Base-by-base conservation (phyloP, 2,888 invertebrate genomes). In the Acholoe squamosa region DNA sequence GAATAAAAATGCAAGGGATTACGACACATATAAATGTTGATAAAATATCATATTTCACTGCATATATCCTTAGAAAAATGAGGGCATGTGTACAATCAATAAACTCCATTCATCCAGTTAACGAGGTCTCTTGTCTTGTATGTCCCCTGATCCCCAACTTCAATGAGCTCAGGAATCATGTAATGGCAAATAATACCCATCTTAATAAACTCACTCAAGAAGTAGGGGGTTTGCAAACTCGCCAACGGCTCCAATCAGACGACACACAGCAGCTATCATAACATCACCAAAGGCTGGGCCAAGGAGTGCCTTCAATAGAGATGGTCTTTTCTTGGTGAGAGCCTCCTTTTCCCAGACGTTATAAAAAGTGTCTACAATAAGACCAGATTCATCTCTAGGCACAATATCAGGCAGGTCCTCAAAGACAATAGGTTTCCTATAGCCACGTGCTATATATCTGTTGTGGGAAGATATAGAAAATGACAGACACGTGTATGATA, bases 171-270 rank as follows among this genome's bases (percentile, higher is more conserved):
- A n/a, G n/a, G n/a, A n/a, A n/a, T n/a, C n/a, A n/a, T n/a, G n/a
- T n/a, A n/a, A 1, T 61, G 61, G 19, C 61, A 61, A 61, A 61
- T n/a, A 61, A 19, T 61, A 61, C 61, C 61, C 61, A 43, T 43
- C 43, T 43, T 61, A 19, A 19, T n/a, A 33, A 7, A 86, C 86
- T 86, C 25, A 86, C 86, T 86, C 19, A 5, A 86, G 54, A 16
- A 86, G 56, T n/a, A 86, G 52, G 1, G 86, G 86, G 54, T 86
- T 86, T 25, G 86, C 52, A 56, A 86, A 86, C 25, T 86, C 86
- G 16, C 52, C 56, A 25, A 86, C 1, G 28, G 54, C 52, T 16
- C 31, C 86, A 5, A 86, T 14, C 0, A 86, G 28, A 14, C 86
- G 19, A 54, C 14, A 86, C 25, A 54, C 28, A 12, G 86, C 86